These are phyloP conservation scores for Temnothorax rugatulus DNA, from an alignment of 2,888 invertebrate genomes.

Conservation along the genomic window DNA sequence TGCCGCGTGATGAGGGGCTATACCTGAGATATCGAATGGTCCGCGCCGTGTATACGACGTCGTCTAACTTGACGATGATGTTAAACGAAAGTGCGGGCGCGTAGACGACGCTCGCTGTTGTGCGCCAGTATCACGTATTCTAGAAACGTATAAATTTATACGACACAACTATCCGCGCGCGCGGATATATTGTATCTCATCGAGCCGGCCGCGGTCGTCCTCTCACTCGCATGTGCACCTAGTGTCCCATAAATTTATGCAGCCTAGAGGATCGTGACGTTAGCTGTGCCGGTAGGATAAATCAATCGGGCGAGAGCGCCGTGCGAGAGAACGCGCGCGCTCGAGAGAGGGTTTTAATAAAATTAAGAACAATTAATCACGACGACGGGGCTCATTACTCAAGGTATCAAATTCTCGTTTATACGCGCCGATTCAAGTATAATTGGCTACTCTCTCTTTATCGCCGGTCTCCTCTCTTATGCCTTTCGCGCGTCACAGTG, in stretches of 20 bases:
- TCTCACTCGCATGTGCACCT: constrained; percentile 19
- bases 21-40: not conserved
- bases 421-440: constrained; percentile 37
- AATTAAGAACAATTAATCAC: constrained; percentile 63
- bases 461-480: not conserved
- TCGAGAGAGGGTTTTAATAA: constrained; percentile 54
- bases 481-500: not conserved
- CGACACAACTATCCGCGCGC: constrained; percentile 26
- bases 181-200: constrained; percentile 50
- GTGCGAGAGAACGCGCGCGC: not conserved
- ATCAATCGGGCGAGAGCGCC: constrained; percentile 51
- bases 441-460: constrained; percentile 55
- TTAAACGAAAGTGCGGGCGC: constrained; percentile 50
- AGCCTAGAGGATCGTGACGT: constrained; percentile 42
- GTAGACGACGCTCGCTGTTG: not conserved
- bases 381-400: constrained; percentile 52
- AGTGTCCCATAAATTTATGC: constrained; percentile 58
- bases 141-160: constrained; percentile 50
- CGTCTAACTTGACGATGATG: constrained; percentile 44
- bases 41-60: not conserved
- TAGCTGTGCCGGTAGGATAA: constrained; percentile 54
- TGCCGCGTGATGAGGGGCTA: not conserved
- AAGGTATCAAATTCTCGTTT: constrained; percentile 49
- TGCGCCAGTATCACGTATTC: not conserved
- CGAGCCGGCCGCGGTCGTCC: constrained; percentile 6